Evolutionary conservation across 2,113 vertebrate species (phyloP).

Genomic region (Spea multiplicata): DNA sequence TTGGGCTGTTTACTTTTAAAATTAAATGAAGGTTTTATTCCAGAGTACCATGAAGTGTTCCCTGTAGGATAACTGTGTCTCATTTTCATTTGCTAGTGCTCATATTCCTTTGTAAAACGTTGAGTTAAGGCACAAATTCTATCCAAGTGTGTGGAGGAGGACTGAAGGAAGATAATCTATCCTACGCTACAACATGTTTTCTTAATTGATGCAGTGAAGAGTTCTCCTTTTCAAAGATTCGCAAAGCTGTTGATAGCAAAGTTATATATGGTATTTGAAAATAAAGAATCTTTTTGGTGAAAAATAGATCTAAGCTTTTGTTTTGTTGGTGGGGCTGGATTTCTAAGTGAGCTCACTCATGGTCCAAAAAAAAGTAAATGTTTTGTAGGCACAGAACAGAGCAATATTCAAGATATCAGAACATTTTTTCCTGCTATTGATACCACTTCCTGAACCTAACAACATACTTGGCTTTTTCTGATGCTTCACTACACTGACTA

Average conservation of each 20-base stretch:
- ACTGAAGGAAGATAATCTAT: not conserved
- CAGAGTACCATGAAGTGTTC: not conserved
- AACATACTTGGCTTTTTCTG: too few relatives aligned
- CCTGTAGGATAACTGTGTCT: not conserved
- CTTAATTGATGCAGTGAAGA: constrained; percentile 17
- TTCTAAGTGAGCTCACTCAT: too few relatives aligned
- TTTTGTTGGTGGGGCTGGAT: too few relatives aligned
- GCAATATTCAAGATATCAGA: too few relatives aligned
- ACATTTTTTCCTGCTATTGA: too few relatives aligned
- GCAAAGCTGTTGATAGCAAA: not conserved
- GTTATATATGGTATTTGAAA: not conserved
- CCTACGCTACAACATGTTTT: constrained; percentile 33
- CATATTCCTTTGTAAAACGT: constrained; percentile 27
- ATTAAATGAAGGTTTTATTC: not conserved
- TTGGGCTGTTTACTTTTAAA: not conserved
- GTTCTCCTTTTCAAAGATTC: constrained; percentile 6
- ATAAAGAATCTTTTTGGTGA: too few relatives aligned
- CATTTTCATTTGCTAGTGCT: constrained; percentile 19
- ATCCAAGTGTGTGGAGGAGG: constrained; percentile 24
- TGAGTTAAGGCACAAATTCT: constrained; percentile 22
- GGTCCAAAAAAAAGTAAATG: too few relatives aligned
- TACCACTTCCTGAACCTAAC: too few relatives aligned
- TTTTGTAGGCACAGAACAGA: too few relatives aligned
- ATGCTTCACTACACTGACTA: too few relatives aligned
- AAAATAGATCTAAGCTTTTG: too few relatives aligned